Evolutionary conservation across 1,140 invertebrate species (phyloP), one percentile per base, ranked within the genome.

Genomic region (Adoxophyes honmai): DNA sequence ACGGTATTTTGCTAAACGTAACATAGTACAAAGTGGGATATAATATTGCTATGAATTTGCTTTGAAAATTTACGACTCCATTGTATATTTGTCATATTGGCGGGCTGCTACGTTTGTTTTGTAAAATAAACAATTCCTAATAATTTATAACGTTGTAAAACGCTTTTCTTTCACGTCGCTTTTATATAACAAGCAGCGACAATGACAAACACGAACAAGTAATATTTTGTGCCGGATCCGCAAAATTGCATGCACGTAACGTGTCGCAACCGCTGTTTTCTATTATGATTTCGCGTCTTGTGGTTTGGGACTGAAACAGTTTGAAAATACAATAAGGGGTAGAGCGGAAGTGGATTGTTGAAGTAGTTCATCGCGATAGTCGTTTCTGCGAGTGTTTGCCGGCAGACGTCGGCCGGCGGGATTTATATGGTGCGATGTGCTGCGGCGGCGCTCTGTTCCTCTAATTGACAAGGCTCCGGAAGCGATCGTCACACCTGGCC

Each of bases 401-500:
- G 59, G 61, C 56, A 36, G 56, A 56, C 54, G 56, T 64, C 56
- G 54, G 28, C 14, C 6, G 16, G 11, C 21, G 60, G 65, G 69
- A 80, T 80, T 80, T 83, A 81, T 83, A 67, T 71, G 62, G 69
- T 78, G 70, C 72, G 62, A 71, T 69, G 59, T 66, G 54, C 57
- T 59, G 59, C 58, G 63, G 58, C 66, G 66, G 70, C 66, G 69
- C 71, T 78, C 75, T 70, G 68, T 78, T 64, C 66, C 66, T 80
- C 68, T 83, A 82, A 82, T 82, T 79, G 79, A 83, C 80, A 73
- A 77, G 70, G 60, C 60, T 64, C 58, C 64, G 62, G 68, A 69
- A 69, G 62, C 62, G 57, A 69, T 63, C 63, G 60, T 63, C 62
- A 64, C 57, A 64, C 59, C 59, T 54, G 42, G 18, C 16, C 16